A percentile compares a stretch with the other conserved stretches of the same genome.
These are phyloP conservation scores for Tetrapedia diversipes DNA, from an alignment of 2,888 invertebrate species.

Conservation along the genomic window DNA sequence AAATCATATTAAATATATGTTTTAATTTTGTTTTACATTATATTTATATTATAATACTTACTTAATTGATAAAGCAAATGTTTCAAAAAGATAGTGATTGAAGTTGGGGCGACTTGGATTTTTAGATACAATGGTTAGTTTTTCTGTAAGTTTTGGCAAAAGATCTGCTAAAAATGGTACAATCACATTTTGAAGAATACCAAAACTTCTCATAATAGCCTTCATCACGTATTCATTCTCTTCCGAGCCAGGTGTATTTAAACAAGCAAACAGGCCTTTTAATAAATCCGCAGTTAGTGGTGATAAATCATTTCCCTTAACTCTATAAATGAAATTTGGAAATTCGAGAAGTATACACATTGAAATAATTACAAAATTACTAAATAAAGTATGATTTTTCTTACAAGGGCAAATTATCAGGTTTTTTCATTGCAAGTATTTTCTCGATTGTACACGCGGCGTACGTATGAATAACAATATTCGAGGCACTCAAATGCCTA, in stretches of 20 bases:
- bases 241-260: conserved; percentile 89
- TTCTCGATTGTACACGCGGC: conserved; percentile 96
- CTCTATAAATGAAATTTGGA: conserved; percentile 78
- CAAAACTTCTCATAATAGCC: conserved; percentile 95
- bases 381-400: conserved; percentile 65
- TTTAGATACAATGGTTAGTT: conserved; percentile 92
- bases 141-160: conserved; percentile 92
- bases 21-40: conserved; percentile 7
- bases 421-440: conserved; percentile 89
- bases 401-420: conserved; percentile 85
- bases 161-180: conserved; percentile 92
- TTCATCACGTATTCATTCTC: conserved; percentile 99
- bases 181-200: conserved; percentile 90
- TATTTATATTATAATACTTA: conserved; percentile 83
- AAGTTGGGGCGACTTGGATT: conserved; percentile 99
- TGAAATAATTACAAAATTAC: not conserved
- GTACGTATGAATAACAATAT: conserved; percentile 96
- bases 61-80: conserved; percentile 94
- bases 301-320: conserved; percentile 86
- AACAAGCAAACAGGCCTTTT: conserved; percentile 89
- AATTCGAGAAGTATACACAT: not conserved
- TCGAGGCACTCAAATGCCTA: conserved; percentile 89
- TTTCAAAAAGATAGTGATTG: conserved; percentile 99
- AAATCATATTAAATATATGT: conserved; percentile 59
- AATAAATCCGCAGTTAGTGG: conserved; percentile 89